phyloP scores from a whole-genome alignment of 2,888 invertebrate genomes.

The Synergus itoensis region DNA sequence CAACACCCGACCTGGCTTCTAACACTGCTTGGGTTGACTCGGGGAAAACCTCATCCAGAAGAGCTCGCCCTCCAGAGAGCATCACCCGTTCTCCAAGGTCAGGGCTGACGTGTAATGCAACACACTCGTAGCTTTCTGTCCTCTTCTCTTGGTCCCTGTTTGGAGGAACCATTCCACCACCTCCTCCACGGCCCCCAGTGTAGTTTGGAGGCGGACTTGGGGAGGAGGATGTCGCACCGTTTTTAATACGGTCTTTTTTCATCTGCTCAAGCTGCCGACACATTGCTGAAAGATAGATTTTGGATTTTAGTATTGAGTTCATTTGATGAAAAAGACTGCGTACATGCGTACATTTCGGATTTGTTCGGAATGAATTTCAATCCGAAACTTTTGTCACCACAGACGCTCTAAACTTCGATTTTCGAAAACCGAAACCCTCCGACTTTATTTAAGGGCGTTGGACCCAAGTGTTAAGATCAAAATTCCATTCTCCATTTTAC shows the following conservation, averaged over 20 bases:
- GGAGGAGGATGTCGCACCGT: constrained; percentile 74
- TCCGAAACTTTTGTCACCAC: too few relatives aligned
- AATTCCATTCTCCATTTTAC: too few relatives aligned
- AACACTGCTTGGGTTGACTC: constrained; percentile 89
- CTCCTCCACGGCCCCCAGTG: constrained; percentile 64
- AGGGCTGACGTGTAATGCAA: constrained; percentile 89
- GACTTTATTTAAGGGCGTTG: too few relatives aligned
- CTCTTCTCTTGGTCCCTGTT: constrained; percentile 56
- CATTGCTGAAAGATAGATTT: constrained; percentile 82
- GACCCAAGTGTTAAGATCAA: too few relatives aligned
- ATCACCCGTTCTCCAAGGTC: constrained; percentile 90
- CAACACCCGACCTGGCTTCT: constrained; percentile 88
- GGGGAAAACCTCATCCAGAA: constrained; percentile 88
- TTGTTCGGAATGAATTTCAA: too few relatives aligned
- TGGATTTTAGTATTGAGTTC: neutral
- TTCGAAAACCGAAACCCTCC: too few relatives aligned
- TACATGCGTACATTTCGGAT: too few relatives aligned
- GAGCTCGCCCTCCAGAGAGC: constrained; percentile 88
- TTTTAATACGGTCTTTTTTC: constrained; percentile 85
- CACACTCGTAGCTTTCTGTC: constrained; percentile 84
- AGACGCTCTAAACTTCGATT: too few relatives aligned
- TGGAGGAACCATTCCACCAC: constrained; percentile 61
- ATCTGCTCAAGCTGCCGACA: constrained; percentile 85
- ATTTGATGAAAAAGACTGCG: too few relatives aligned
- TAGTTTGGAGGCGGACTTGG: constrained; percentile 74